Evolutionary conservation across 2,888 invertebrate species (phyloP).

Genomic region (Drosophila paranaensis): DNA sequence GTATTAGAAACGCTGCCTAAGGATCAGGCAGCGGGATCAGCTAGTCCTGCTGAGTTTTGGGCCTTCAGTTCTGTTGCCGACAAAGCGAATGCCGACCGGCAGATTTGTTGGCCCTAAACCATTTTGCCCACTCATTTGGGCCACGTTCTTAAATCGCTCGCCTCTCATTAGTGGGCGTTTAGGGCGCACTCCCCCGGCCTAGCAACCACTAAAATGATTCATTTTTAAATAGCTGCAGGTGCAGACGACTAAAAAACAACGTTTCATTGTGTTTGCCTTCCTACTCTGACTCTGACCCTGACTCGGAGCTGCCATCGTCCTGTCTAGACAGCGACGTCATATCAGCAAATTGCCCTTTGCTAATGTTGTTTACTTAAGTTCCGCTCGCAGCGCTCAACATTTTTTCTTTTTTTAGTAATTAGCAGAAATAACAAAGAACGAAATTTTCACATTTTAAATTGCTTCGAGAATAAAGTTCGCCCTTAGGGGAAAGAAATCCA

Average conservation of each 20-base stretch:
- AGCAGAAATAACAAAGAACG: constrained; percentile 39
- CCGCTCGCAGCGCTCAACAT: constrained; percentile 29
- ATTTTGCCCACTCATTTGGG: constrained; percentile 47
- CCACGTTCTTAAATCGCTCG: background rate
- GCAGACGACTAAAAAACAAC: constrained; percentile 42
- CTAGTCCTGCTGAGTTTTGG: constrained; percentile 38
- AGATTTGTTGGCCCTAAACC: constrained; percentile 39
- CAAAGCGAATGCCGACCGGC: constrained; percentile 38
- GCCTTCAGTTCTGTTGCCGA: constrained; percentile 16
- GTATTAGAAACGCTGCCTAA: constrained; percentile 12
- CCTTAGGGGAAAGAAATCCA: background rate
- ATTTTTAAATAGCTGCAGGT: constrained; percentile 42
- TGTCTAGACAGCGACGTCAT: constrained; percentile 64
- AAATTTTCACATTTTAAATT: constrained; percentile 34
- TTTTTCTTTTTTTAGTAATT: constrained; percentile 45
- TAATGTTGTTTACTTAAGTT: constrained; percentile 73
- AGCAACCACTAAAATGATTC: constrained; percentile 31
- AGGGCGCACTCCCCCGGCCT: constrained; percentile 6
- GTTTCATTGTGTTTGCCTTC: constrained; percentile 23
- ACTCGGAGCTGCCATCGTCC: constrained; percentile 24
- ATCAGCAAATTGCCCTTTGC: constrained; percentile 58
- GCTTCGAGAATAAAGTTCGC: constrained; percentile 41
- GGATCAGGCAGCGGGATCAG: constrained; percentile 20
- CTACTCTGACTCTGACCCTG: constrained; percentile 28
- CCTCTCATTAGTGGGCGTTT: constrained; percentile 38